Conservation (phyloP, 2,888 invertebrate species). For the Molorchus minor region DNA sequence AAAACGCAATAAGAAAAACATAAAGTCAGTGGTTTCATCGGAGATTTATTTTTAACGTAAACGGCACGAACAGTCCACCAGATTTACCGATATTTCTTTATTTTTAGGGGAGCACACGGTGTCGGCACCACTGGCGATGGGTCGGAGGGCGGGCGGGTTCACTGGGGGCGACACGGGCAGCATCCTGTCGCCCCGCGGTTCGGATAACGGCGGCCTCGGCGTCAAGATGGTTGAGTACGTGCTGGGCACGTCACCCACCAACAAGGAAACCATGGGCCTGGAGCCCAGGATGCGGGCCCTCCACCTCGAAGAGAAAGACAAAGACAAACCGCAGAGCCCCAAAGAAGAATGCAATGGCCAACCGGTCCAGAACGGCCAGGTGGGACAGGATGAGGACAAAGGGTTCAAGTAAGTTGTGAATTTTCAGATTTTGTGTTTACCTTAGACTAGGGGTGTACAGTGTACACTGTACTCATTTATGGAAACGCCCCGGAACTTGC, state of each 20-base stretch:
- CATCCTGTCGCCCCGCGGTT: slow-evolving; percentile 77
- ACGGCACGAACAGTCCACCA: neutral
- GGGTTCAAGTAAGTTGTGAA: slow-evolving; percentile 87
- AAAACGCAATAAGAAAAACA: no score
- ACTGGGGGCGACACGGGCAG: slow-evolving; percentile 67
- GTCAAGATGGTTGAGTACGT: slow-evolving; percentile 99
- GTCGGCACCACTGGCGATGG: slow-evolving; percentile 79
- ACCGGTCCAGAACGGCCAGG: slow-evolving; percentile 65
- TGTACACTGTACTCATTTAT: no score
- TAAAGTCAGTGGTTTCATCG: no score
- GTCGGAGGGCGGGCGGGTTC: slow-evolving; percentile 73
- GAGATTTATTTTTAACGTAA: no score
- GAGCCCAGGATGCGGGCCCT: slow-evolving; percentile 74
- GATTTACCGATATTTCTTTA: slow-evolving; percentile 42
- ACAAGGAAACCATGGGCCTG: slow-evolving; percentile 70
- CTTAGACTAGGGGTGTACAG: no score
- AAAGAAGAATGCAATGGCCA: slow-evolving; percentile 64
- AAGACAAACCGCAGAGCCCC: slow-evolving; percentile 67
- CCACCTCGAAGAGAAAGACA: slow-evolving; percentile 70
- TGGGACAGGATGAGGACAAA: slow-evolving; percentile 74
- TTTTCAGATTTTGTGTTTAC: no score
- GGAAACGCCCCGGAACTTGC: no score
- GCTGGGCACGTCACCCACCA: slow-evolving; percentile 89
- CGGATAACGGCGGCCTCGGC: slow-evolving; percentile 90
- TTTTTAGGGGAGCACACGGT: slow-evolving; percentile 71